These are phyloP conservation scores for Arvicola amphibius DNA, from an alignment of 2,797 vertebrate species.

Conservation along the genomic window DNA sequence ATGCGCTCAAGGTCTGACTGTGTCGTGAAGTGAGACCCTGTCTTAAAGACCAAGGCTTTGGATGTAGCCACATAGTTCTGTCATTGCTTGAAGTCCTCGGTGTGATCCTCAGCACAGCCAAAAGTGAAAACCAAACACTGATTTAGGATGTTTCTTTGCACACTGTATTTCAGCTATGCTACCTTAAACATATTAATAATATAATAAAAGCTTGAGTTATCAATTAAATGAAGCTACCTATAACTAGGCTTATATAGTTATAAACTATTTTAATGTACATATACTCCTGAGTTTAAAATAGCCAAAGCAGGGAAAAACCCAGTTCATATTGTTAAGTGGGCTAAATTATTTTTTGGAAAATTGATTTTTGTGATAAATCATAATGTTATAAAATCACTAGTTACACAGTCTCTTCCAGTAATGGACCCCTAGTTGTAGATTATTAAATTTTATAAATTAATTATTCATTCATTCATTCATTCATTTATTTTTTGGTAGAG, in stretches of 20 bases:
- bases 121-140: background rate
- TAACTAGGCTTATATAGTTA: conserved; percentile 81
- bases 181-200: conserved; percentile 65
- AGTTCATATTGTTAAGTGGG: conserved; percentile 67
- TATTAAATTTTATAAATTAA: no score
- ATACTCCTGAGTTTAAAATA: conserved; percentile 79
- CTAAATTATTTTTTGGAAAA: conserved; percentile 79
- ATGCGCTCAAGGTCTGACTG: background rate
- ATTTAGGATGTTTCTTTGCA: conserved; percentile 71
- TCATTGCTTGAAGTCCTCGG: background rate
- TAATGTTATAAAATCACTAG: conserved; percentile 61
- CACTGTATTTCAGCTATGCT: conserved; percentile 68
- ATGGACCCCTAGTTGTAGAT: conserved; percentile 32
- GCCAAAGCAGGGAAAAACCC: conserved; percentile 50
- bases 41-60: background rate
- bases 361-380: conserved; percentile 63
- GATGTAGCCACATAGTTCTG: background rate
- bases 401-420: conserved; percentile 50
- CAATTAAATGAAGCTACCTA: conserved; percentile 67
- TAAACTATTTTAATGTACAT: conserved; percentile 83
- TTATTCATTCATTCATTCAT: background rate
- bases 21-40: background rate
- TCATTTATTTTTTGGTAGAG: background rate
- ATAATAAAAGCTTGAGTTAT: conserved; percentile 59
- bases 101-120: background rate